Conservation (phyloP, 2,888 invertebrate genomes). For the Hemithea aestivaria region DNA sequence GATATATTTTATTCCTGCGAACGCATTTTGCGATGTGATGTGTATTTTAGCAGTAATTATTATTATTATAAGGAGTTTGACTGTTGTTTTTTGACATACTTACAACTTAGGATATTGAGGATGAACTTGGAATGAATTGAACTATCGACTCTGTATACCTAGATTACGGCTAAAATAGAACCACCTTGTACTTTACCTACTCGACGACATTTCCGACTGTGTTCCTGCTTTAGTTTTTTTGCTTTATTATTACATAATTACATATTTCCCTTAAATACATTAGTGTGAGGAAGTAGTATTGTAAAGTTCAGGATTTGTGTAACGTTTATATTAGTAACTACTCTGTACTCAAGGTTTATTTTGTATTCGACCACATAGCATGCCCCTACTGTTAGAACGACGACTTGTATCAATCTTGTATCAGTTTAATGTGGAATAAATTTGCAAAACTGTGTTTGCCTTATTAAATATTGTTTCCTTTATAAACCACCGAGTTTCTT, state of each 20-base stretch:
- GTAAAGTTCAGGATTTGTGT: conserved; percentile 76
- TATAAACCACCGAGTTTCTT: conserved; percentile 18
- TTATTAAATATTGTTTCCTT: conserved; percentile 66
- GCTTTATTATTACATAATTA: conserved; percentile 69
- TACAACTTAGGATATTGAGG: conserved; percentile 75
- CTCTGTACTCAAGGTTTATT: conserved; percentile 72
- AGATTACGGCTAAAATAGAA: conserved; percentile 72
- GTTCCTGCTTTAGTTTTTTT: conserved; percentile 79
- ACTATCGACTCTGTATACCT: conserved; percentile 47
- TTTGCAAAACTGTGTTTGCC: conserved; percentile 80
- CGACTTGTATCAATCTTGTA: conserved; percentile 77
- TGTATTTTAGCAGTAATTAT: conserved; percentile 82
- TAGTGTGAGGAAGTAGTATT: conserved; percentile 77
- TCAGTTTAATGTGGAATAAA: conserved; percentile 79
- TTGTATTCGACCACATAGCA: conserved; percentile 74
- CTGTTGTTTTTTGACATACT: conserved; percentile 80
- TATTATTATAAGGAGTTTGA: conserved; percentile 78
- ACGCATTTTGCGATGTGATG: conserved; percentile 87
- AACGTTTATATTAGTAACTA: conserved; percentile 56
- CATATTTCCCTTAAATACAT: conserved; percentile 73
- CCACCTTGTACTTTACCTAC: conserved; percentile 60
- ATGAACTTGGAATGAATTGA: conserved; percentile 67
- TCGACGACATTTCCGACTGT: conserved; percentile 77
- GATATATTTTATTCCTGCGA: conserved; percentile 89
- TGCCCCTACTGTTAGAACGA: conserved; percentile 75